These are phyloP conservation scores for Rhinogobius similis DNA, from an alignment of 2,113 vertebrate genomes.

Conservation along the genomic window DNA sequence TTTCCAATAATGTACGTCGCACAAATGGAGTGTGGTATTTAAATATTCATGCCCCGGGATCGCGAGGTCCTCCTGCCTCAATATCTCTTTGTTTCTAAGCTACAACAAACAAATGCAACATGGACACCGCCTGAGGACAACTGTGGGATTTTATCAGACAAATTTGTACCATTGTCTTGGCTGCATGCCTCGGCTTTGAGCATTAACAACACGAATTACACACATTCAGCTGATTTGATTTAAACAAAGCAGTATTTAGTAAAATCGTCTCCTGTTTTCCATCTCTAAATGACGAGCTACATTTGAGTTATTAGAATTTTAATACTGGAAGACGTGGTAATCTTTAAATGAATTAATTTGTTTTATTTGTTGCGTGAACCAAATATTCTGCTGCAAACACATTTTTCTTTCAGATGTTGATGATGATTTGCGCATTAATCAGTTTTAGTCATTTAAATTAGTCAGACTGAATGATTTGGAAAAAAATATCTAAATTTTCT, in stretches of 20 bases:
- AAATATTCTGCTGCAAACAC: too few species aligned
- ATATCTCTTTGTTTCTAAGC: conserved; percentile 23
- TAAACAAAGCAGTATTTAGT: not conserved
- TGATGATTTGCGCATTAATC: too few species aligned
- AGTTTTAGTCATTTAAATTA: too few species aligned
- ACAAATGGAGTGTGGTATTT: conserved; percentile 56
- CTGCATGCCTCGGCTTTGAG: not conserved
- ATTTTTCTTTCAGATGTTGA: too few species aligned
- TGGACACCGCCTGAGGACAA: not conserved
- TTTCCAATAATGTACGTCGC: conserved; percentile 51
- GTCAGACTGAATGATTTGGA: too few species aligned
- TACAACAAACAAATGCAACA: not conserved
- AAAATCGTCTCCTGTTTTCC: too few species aligned
- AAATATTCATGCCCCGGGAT: conserved; percentile 51
- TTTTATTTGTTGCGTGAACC: too few species aligned
- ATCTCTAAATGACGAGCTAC: too few species aligned
- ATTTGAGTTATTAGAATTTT: too few species aligned
- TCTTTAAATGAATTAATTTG: too few species aligned
- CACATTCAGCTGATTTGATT: not conserved
- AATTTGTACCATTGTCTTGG: not conserved
- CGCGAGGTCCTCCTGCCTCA: not conserved
- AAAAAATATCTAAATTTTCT: too few species aligned
- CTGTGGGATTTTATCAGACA: not conserved
- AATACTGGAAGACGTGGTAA: too few species aligned
- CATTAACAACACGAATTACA: not conserved